Conservation (phyloP, 1,140 invertebrate species). For the Dendroctonus valens region DNA sequence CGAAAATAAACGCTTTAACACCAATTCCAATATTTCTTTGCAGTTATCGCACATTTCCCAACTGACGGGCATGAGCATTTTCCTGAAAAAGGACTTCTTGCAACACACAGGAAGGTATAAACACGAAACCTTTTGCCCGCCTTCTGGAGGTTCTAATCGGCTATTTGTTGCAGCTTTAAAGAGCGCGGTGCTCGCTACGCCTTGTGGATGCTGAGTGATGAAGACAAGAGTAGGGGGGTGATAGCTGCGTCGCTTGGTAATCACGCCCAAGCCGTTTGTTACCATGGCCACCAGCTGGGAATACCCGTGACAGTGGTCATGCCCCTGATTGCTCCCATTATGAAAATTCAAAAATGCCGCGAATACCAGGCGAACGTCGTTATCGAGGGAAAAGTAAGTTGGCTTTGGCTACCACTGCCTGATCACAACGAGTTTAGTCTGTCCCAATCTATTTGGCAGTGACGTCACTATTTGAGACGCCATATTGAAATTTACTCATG, state of each 20-base stretch:
- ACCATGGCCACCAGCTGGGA: slow-evolving; percentile 77
- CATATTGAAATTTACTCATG: no score
- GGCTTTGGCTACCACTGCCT: no score
- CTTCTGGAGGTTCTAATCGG: no score
- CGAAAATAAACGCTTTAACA: no score
- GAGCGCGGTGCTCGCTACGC: slow-evolving; percentile 89
- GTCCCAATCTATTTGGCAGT: no score
- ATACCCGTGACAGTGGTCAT: slow-evolving; percentile 92
- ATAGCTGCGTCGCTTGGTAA: slow-evolving; percentile 92
- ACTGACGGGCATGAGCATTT: slow-evolving; percentile 79
- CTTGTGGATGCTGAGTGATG: slow-evolving; percentile 69
- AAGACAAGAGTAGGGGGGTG: slow-evolving; percentile 74
- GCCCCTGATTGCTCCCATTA: slow-evolving; percentile 87
- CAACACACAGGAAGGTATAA: slow-evolving; percentile 85
- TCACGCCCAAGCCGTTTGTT: slow-evolving; percentile 84
- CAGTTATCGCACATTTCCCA: slow-evolving; percentile 70
- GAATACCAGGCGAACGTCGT: slow-evolving; percentile 83
- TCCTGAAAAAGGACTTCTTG: slow-evolving; percentile 90
- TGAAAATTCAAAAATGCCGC: slow-evolving; percentile 88
- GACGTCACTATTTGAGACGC: no score
- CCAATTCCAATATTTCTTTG: no score
- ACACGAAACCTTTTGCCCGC: background rate
- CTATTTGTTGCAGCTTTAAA: slow-evolving; percentile 69
- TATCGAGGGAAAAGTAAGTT: slow-evolving; percentile 63
- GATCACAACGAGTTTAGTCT: no score